Conservation (phyloP, 1,140 invertebrate species). For the Drosophila obscura region DNA sequence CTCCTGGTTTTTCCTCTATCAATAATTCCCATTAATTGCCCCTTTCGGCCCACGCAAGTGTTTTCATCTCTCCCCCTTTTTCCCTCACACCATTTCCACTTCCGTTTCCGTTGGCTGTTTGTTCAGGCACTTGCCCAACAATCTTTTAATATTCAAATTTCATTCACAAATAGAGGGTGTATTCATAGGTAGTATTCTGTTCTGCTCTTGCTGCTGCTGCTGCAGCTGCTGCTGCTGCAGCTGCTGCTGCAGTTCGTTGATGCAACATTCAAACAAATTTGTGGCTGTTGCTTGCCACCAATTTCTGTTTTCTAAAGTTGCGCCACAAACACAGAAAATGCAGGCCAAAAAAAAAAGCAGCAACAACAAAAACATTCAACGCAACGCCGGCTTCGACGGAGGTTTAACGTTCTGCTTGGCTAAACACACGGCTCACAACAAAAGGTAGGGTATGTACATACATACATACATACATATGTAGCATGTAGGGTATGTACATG, state of each 20-base stretch:
- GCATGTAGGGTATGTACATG: conserved; percentile 41
- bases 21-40: conserved; percentile 53
- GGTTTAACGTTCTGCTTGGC: conserved; percentile 69
- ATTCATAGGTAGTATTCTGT: conserved; percentile 12
- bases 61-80: not conserved
- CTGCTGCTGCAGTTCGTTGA: conserved; percentile 21
- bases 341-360: conserved; percentile 37
- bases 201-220: conserved; percentile 8
- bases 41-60: conserved; percentile 23
- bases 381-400: conserved; percentile 31
- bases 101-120: conserved; percentile 44
- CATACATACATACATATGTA: conserved; percentile 29
- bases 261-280: conserved; percentile 45
- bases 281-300: conserved; percentile 20
- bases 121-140: conserved; percentile 64
- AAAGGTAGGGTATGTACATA: conserved; percentile 26
- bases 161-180: conserved; percentile 29
- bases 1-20: conserved; percentile 6
- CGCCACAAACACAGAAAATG: conserved; percentile 42
- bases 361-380: conserved; percentile 46
- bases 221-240: not conserved
- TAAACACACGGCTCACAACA: conserved; percentile 43
- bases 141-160: conserved; percentile 77
- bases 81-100: conserved; percentile 33
- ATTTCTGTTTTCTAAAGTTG: conserved; percentile 64